phyloP scores from a whole-genome alignment of 2,113 vertebrate genomes.

The Enhydra lutris region DNA sequence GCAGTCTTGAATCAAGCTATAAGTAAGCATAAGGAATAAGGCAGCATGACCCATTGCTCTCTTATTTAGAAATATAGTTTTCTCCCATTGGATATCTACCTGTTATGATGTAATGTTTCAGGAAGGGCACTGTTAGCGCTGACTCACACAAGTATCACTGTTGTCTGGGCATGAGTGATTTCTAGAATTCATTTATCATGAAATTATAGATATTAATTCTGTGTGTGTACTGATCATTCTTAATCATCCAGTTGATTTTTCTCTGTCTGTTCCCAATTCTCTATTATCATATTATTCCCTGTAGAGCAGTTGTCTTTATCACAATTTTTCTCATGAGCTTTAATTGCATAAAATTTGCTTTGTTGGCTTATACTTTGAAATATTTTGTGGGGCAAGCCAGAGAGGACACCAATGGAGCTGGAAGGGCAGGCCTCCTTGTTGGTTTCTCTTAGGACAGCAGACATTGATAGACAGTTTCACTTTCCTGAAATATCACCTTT shows the following conservation, averaged over 20 bases:
- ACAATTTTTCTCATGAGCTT: not conserved
- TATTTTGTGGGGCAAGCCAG: not conserved
- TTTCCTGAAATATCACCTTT: not conserved
- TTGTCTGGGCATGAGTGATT: not conserved
- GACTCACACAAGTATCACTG: not conserved
- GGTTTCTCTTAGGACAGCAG: not conserved
- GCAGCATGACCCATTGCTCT: not conserved
- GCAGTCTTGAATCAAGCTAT: not conserved
- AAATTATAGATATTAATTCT: not conserved
- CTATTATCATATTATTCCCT: not conserved
- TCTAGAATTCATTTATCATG: not conserved
- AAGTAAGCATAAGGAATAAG: not conserved
- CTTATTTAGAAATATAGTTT: not conserved
- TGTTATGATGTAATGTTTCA: not conserved
- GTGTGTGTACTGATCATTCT: not conserved
- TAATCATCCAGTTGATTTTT: not conserved
- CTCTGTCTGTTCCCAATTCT: not conserved
- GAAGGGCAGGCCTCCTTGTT: not conserved
- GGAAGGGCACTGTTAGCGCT: not conserved
- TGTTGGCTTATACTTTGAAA: not conserved
- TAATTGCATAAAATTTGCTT: not conserved
- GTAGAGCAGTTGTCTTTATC: not conserved
- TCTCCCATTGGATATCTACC: not conserved
- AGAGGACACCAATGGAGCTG: not conserved
- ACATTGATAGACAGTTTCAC: not conserved